Evolutionary conservation across 1,140 invertebrate species (phyloP), one percentile per base, ranked within the genome.

Genomic region (Neodiprion lecontei): DNA sequence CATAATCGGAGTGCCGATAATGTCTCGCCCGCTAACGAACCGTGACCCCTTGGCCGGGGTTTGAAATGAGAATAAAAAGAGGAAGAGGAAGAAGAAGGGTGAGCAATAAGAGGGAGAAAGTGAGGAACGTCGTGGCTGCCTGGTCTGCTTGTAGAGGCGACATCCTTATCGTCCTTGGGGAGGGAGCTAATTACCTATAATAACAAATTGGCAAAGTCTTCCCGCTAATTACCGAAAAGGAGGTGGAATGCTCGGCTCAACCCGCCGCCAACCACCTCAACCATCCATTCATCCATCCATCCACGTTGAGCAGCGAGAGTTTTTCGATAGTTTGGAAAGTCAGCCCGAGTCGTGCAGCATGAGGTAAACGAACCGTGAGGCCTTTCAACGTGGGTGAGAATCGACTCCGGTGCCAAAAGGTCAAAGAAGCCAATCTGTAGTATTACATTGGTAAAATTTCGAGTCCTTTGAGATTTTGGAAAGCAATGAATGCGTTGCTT

Each of bases 181-280:
- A 12, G 53, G 53, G 53, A 61, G 53, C 53, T 61, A 61, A 61
- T 61, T 61, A 61, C 53, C 53, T 61, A 61, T 61, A 9, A 61
- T 61, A 61, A 61, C 53, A 61, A 61, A 61, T 61, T 61, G 53
- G 53, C 53, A 61, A 61, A 61, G 53, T 61, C 53, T 61, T 40
- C 53, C n/a, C 11, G 53, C 53, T 61, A 61, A 61, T 61, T 61
- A 61, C 53, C 53, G 53, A 61, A 11, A 61, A 61, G 53, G 53
- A 61, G 53, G 53, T 17, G 3, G 53, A 14, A 61, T 3, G n/a
- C 11, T 17, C 53, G 53, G 28, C 28, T 40, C 28, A 5, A 40
- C 28, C 28, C 28, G 5, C 28, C 28, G 28, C 28, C 28, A 40
- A 40, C 28, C 28, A 40, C 28, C 5, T 40, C 28, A 40, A 40